Percentiles rank a stretch among this genome's conserved stretches.
Conservation (phyloP, 2,797 vertebrate species). For the Avahi laniger region DNA sequence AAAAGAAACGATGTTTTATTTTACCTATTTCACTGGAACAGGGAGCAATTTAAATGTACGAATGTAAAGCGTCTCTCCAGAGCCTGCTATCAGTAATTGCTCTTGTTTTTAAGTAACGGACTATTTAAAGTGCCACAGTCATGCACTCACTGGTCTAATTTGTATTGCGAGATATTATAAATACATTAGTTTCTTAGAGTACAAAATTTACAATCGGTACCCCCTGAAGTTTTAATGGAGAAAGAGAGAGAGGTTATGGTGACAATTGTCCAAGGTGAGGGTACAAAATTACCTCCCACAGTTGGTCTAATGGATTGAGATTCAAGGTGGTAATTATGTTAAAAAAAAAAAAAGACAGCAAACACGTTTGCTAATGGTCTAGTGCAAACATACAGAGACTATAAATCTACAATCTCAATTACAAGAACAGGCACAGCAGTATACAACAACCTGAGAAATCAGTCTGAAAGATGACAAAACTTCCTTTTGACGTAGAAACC, state of each 20-base stretch:
- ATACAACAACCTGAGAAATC: neutral
- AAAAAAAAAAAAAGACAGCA: neutral
- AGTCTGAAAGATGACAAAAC: neutral
- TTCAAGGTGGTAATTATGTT: neutral
- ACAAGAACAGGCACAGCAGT: neutral
- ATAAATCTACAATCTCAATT: neutral
- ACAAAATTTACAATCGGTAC: constrained; percentile 12
- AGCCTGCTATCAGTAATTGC: neutral
- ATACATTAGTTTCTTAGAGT: constrained; percentile 35
- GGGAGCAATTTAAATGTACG: constrained; percentile 24
- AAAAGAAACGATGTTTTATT: constrained; percentile 54
- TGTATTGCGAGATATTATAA: constrained; percentile 59
- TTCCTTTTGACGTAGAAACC: neutral
- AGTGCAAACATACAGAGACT: constrained; percentile 7
- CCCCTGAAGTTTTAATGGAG: neutral
- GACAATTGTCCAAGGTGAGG: neutral
- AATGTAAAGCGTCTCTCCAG: constrained; percentile 47
- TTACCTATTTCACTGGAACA: constrained; percentile 33
- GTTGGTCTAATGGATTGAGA: constrained; percentile 34
- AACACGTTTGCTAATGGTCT: constrained; percentile 23
- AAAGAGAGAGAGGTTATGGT: neutral
- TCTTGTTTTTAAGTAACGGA: constrained; percentile 54
- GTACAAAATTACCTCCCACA: neutral
- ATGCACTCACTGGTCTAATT: constrained; percentile 30
- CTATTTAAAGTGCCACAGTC: constrained; percentile 52